A percentile compares a stretch with the other conserved stretches of the same genome.
These are phyloP conservation scores for Trichomycterus rosablanca DNA, from an alignment of 2,113 vertebrate species.

Conservation along the genomic window DNA sequence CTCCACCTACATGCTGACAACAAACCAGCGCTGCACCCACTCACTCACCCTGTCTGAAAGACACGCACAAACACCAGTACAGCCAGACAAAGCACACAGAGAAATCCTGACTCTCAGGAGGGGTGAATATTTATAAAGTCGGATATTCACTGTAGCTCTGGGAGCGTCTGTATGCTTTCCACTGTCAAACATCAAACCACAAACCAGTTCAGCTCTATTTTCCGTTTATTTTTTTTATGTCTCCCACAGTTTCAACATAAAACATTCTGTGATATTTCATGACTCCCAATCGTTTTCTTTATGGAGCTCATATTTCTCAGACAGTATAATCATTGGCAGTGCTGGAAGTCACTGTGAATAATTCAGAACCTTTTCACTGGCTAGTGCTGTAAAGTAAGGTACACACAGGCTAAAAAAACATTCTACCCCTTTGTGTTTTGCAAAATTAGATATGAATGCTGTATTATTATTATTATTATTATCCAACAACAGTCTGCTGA, in stretches of 20 bases:
- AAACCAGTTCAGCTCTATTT: neutral
- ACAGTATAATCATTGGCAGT: too few relatives aligned
- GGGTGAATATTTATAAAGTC: conserved; percentile 28
- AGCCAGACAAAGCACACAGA: conserved; percentile 12
- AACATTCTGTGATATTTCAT: neutral
- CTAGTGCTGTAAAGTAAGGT: too few relatives aligned
- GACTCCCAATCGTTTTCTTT: too few relatives aligned
- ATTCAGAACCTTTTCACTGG: too few relatives aligned
- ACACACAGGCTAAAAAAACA: too few relatives aligned
- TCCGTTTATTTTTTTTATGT: neutral
- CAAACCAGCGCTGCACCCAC: conserved; percentile 37
- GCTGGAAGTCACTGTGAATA: too few relatives aligned
- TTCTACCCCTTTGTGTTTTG: too few relatives aligned
- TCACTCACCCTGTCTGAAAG: conserved; percentile 39
- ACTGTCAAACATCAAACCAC: neutral
- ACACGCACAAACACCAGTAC: conserved; percentile 16
- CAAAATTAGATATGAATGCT: too few relatives aligned
- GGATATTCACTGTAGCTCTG: conserved; percentile 2
- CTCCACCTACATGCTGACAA: conserved; percentile 39
- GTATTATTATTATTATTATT: too few relatives aligned
- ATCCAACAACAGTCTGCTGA: too few relatives aligned
- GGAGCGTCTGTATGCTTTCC: neutral
- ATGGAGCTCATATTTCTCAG: too few relatives aligned
- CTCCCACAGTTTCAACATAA: neutral
- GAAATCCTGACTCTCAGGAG: conserved; percentile 15